Evolutionary conservation across 1,140 invertebrate species (phyloP).

Genomic region (Metaphire vulgaris): DNA sequence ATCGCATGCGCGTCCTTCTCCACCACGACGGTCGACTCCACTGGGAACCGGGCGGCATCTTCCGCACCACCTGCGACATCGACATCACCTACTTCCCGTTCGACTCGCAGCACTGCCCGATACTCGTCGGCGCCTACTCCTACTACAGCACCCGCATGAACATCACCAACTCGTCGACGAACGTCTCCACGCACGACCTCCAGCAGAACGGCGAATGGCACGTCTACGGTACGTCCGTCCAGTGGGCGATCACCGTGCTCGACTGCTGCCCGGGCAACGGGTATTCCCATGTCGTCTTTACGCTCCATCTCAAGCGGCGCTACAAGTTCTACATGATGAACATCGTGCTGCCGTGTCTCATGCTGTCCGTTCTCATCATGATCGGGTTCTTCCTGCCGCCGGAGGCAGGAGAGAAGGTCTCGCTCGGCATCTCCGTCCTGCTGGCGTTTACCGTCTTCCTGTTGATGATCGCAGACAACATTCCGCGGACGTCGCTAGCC

Average conservation of each 20-base stretch:
- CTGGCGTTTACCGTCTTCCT: slow-evolving; percentile 40
- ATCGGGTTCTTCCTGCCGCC: slow-evolving; percentile 96
- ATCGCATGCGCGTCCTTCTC: slow-evolving; percentile 44
- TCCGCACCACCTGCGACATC: slow-evolving; percentile 69
- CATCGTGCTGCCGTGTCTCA: slow-evolving; percentile 96
- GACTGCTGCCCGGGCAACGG: slow-evolving; percentile 7
- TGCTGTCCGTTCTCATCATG: slow-evolving; percentile 97
- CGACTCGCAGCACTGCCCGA: slow-evolving; percentile 91
- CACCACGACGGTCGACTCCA: slow-evolving; percentile 87
- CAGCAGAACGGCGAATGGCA: slow-evolving; percentile 23
- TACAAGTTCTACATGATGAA: slow-evolving; percentile 51
- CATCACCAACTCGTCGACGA: slow-evolving; percentile 19
- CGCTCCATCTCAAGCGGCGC: slow-evolving; percentile 1
- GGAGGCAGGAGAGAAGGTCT: slow-evolving; percentile 98
- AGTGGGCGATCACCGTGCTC: slow-evolving; percentile 6
- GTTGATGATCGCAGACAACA: slow-evolving; percentile 77
- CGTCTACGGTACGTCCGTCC: slow-evolving; percentile 7
- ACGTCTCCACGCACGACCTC: slow-evolving; percentile 22
- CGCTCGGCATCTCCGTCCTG: slow-evolving; percentile 57
- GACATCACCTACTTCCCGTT: slow-evolving; percentile 99
- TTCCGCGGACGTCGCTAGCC: slow-evolving; percentile 87
- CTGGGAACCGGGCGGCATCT: slow-evolving; percentile 87
- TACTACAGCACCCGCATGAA: slow-evolving; percentile 22
- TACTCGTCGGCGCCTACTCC: slow-evolving; percentile 47
- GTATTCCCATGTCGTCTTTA: slow-evolving; percentile 14